These are phyloP conservation scores for Psammodynastes pulverulentus DNA, from an alignment of 2,113 vertebrate species.

Conservation along the genomic window DNA sequence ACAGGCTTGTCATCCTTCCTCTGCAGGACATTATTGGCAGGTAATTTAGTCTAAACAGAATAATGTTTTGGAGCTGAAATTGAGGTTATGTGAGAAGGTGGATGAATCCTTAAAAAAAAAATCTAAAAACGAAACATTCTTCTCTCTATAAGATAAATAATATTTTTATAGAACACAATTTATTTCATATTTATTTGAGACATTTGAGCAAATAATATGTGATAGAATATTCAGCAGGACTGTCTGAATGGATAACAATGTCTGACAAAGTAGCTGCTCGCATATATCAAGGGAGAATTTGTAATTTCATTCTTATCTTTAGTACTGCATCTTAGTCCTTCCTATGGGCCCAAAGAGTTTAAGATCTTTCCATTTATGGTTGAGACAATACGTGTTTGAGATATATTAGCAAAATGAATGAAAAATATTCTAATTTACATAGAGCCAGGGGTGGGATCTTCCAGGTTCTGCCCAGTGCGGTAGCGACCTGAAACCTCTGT, in stretches of 20 bases:
- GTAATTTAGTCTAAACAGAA: slow-evolving; percentile 46
- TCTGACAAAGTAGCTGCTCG: not conserved
- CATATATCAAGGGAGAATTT: not conserved
- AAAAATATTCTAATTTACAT: not conserved
- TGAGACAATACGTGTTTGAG: not conserved
- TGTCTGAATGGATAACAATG: not conserved
- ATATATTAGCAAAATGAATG: not conserved
- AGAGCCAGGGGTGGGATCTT: too few species aligned
- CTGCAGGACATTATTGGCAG: slow-evolving; percentile 79
- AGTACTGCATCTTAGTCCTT: not conserved
- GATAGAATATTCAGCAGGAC: not conserved
- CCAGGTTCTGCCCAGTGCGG: too few species aligned
- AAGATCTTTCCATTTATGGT: not conserved
- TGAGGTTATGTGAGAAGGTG: not conserved
- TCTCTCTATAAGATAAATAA: not conserved
- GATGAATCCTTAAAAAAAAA: not conserved
- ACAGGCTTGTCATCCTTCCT: slow-evolving; percentile 79
- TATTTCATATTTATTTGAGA: not conserved
- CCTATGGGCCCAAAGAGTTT: not conserved
- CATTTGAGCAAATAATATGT: not conserved
- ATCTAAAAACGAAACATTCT: not conserved
- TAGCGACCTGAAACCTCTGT: too few species aligned
- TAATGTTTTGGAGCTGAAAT: not conserved
- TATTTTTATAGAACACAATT: not conserved
- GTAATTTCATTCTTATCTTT: not conserved